These are phyloP conservation scores for Lepidostoma basale DNA, from an alignment of 1,140 invertebrate species.

Conservation along the genomic window DNA sequence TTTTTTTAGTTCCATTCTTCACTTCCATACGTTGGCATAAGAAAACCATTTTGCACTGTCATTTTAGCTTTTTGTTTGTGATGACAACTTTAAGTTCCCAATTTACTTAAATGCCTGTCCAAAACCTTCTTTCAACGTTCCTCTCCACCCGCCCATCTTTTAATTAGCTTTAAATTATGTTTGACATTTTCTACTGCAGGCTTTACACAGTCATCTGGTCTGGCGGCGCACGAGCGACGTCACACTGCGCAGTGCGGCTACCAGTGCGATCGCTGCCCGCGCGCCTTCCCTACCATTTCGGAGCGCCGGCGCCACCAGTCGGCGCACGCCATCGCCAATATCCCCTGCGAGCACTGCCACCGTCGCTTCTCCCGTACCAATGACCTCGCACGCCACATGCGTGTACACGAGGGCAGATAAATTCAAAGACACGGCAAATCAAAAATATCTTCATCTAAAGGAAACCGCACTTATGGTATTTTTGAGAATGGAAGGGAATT, in stretches of 20 bases:
- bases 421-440: too few relatives aligned
- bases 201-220: slow-evolving; percentile 53
- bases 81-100: too few relatives aligned
- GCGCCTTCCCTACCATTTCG: slow-evolving; percentile 47
- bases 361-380: slow-evolving; percentile 34
- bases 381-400: slow-evolving; percentile 37
- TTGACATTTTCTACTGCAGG: slow-evolving; percentile 42
- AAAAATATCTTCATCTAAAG: too few relatives aligned
- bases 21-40: too few relatives aligned
- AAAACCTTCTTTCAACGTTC: too few relatives aligned
- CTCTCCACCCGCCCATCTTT: neutral
- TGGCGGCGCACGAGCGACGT: slow-evolving; percentile 49
- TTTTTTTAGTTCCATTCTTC: too few relatives aligned
- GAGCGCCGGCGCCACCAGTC: slow-evolving; percentile 41
- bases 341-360: slow-evolving; percentile 28
- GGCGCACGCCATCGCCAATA: slow-evolving; percentile 25
- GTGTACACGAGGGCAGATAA: slow-evolving; percentile 18
- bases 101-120: too few relatives aligned
- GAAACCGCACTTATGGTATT: too few relatives aligned
- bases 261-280: slow-evolving; percentile 47
- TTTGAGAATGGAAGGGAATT: too few relatives aligned
- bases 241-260: slow-evolving; percentile 48
- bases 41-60: too few relatives aligned
- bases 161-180: neutral
- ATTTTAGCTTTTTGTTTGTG: too few relatives aligned